These are phyloP conservation scores for Cheirogaleus medius DNA, from an alignment of 2,113 vertebrate genomes.

Conservation along the genomic window DNA sequence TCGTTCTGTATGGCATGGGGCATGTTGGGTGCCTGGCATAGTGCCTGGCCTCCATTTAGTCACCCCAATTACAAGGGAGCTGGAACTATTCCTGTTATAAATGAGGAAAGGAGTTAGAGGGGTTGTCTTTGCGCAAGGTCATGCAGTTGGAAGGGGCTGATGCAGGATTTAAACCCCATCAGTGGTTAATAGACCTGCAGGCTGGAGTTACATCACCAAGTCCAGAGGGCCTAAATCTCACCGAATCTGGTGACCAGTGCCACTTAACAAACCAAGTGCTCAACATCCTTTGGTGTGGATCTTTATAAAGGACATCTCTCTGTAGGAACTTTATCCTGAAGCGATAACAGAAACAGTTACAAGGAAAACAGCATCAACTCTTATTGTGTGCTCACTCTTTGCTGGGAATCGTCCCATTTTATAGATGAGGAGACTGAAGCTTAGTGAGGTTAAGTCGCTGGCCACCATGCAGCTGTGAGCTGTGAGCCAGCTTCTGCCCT, in stretches of 20 bases:
- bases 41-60: not conserved
- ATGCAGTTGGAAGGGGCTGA: not conserved
- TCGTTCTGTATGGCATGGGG: not conserved
- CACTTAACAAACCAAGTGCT: not conserved
- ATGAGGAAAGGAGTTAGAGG: not conserved
- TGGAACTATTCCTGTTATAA: not conserved
- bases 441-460: not conserved
- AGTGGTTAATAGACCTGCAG: not conserved
- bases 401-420: not conserved
- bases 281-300: not conserved
- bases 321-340: not conserved
- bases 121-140: not conserved
- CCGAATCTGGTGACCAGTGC: not conserved
- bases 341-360: not conserved
- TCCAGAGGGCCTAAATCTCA: not conserved
- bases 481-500: not conserved
- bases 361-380: not conserved
- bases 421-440: not conserved
- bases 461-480: not conserved
- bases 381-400: not conserved
- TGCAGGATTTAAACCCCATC: not conserved
- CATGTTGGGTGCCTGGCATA: not conserved
- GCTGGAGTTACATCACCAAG: not conserved
- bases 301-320: not conserved
- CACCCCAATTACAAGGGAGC: not conserved